Base-by-base conservation (phyloP, 2,888 invertebrate species). In the Argyresthia goedartella region DNA sequence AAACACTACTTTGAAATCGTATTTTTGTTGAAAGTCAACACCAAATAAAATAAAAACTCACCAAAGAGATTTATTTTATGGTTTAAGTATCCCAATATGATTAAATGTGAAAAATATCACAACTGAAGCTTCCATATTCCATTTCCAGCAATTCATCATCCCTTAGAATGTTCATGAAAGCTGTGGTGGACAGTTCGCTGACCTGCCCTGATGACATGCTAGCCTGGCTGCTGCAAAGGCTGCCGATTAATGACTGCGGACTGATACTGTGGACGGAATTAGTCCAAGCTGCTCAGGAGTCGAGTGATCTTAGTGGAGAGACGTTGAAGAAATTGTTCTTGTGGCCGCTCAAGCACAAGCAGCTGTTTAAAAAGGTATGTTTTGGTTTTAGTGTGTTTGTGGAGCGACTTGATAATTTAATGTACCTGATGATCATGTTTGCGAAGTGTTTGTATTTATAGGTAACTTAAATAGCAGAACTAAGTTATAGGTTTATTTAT, bases 261-360 rank as follows among this genome's bases (percentile, higher is more conserved):
- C 53, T 78, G 1, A 60, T 60, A 1, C 14, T 80, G 4, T 82
- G 85, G 84, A 70, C 68, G 1, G 69, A 72, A 1, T 52, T 82
- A 10, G 63, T 67, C 0, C 67, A 75, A 43, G 59, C 66, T 9
- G 53, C 74, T 7, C 58, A 56, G 53, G 59, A 65, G 55, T 55
- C 57, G 1, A 54, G 53, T 42, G 54, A 61, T 25, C 50, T 58
- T 0, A 59, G 55, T 49, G 35, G 55, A 25, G 53, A 60, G 10
- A 57, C 57, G 39, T 50, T 71, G 46, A 52, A 52, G 15, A 57
- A 60, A 42, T 55, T 73, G 15, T 51, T 84, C 8, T 14, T 70
- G 8, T 81, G 80, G 79, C 85, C 84, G 1, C 58, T 85, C 33
- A 60, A 69, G 50, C 50, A 60, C 13, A 50, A 68, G 36, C 52